Evolutionary conservation across 2,797 vertebrate genomes (phyloP), one percentile per base, ranked within the genome.

Genomic region (Oophaga sylvatica): DNA sequence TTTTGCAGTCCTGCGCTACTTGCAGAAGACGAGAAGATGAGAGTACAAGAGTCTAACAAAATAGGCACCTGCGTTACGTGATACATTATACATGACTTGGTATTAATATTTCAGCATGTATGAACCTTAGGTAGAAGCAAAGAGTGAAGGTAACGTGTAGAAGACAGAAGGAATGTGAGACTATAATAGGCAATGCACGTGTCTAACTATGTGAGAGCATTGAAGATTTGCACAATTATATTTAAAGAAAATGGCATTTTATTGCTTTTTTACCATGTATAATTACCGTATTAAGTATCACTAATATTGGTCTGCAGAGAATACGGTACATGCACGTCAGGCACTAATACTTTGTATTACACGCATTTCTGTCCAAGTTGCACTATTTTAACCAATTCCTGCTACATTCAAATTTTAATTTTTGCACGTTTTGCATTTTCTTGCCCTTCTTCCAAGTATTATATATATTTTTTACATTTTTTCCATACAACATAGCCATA

Each of bases 101-200:
- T 80, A 80, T 80, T 16, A 80, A 80, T 80, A 80, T 80, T 80
- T 80, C 59, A 80, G 10, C 79, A 62, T 8, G 19, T 31, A 22
- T 19, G 45, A 80, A 80, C 79, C 79, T 45, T 22, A 63, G 59
- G 60, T 41, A 63, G 60, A 80, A 63, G 59, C 5, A 80, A 63
- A 80, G 35, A 80, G 41, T 63, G 59, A 80, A 45, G 12, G 20
- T 45, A 80, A 80, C 11, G 19, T 26, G 56, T 45, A 56, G 16
- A 20, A 26, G 22, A 0, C 5, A 76, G 53, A 12, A 76, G 4
- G 11, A 45, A 35, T 35, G 73, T 8, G 15, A 2, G 22, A 20
- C 56, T 22, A 62, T 6, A 22, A 4, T 11, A 22, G 19, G 41
- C 2, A 11, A 2, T 12, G 45, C 22, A 53, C 73, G 4, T 45